Base-by-base conservation (phyloP, 2,888 invertebrate species). In the Aelia acuminata region DNA sequence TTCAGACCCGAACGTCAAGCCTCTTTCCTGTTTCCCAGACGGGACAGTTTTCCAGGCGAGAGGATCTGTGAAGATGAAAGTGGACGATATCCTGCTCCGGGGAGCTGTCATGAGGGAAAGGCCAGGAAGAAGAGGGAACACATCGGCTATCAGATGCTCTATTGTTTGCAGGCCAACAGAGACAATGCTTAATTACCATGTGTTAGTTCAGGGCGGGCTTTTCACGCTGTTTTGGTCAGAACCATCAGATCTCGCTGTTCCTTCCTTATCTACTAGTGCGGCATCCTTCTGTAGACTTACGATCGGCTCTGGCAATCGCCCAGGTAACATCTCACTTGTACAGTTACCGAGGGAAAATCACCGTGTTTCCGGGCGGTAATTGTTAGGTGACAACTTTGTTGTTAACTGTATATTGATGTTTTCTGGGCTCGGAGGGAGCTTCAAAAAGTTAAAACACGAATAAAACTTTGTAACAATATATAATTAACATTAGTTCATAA, bases 101-200 rank as follows among this genome's bases (percentile, higher is more conserved):
- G 3, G 39, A 39, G 80, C 80, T 80, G 80, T 80, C 80, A 80
- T n/a, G 80, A 80, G 80, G 43, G 80, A 80, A 80, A 80, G 80
- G n/a, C 80, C 43, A 22, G 43, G 39, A 39, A 22, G 43, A 47
- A 47, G 43, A 80, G 80, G 43, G 43, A 47, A 80, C 22, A n/a
- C 39, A n/a, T 43, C 80, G 43, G 47, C n/a, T 80, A 80, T 80
- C 80, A 80, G 80, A 80, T 80, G 43, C 18, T 47, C 80, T 80
- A 80, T 80, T 80, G 80, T 80, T 80, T 43, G 80, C 80, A 80
- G 80, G 80, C 80, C 80, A 80, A 80, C 80, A 80, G 80, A 80
- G 80, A 80, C 80, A 80, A 80, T 80, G 80, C 80, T 80, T 80
- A 80, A 80, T 80, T 80, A 80, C 80, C 80, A 80, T 80, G 80